Conservation (phyloP, 2,113 vertebrate species). For the Gorsachius goisagi region DNA sequence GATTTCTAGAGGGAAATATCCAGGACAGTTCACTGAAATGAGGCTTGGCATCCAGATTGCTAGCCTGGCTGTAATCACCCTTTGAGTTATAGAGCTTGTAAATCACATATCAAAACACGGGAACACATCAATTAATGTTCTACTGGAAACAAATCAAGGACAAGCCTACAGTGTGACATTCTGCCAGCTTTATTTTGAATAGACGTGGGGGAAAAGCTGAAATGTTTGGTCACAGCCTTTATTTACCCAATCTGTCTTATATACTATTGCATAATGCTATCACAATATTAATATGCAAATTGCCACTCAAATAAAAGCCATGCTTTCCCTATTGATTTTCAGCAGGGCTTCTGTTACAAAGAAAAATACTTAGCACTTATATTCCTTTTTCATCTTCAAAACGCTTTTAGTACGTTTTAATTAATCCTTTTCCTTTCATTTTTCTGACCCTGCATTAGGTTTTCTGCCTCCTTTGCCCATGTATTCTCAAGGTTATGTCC, state of each 20-base stretch:
- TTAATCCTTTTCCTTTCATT: constrained; percentile 32
- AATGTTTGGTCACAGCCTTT: constrained; percentile 50
- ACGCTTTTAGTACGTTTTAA: constrained; percentile 3
- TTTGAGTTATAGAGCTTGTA: constrained; percentile 50
- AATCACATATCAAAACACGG: constrained; percentile 51
- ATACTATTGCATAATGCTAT: constrained; percentile 43
- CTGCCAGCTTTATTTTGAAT: constrained; percentile 49
- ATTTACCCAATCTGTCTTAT: constrained; percentile 58
- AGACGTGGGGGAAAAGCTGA: neutral
- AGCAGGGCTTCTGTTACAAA: constrained; percentile 24
- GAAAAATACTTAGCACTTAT: constrained; percentile 11
- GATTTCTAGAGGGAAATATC: constrained; percentile 58
- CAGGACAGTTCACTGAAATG: constrained; percentile 52
- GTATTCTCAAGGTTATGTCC: constrained; percentile 1
- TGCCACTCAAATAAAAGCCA: constrained; percentile 24
- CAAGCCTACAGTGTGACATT: constrained; percentile 46
- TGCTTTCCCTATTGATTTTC: constrained; percentile 25
- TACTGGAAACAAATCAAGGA: constrained; percentile 61
- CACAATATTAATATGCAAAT: constrained; percentile 66
- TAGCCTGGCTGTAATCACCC: constrained; percentile 41
- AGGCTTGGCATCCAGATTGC: constrained; percentile 32
- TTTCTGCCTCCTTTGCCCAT: neutral
- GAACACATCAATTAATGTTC: constrained; percentile 60
- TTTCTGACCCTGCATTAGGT: neutral
- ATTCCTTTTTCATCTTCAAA: constrained; percentile 22